Percentiles rank a stretch among this genome's conserved stretches.
Evolutionary conservation across 2,888 invertebrate genomes (phyloP).

Genomic region (Hoplodrina blanda): DNA sequence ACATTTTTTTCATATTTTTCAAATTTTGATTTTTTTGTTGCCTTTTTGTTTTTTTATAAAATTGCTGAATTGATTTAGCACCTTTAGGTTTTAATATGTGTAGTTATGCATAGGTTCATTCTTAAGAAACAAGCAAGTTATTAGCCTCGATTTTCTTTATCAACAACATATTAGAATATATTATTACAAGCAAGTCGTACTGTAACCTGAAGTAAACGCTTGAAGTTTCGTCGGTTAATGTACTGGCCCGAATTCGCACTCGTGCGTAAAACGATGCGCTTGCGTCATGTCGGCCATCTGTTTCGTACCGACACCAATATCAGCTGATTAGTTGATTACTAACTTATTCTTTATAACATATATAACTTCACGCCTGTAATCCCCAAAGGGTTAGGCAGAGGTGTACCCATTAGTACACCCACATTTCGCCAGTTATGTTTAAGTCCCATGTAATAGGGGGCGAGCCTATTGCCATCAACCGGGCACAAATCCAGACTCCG

Average conservation of each 20-base stretch:
- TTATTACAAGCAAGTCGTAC: neutral
- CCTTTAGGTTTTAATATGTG: no score
- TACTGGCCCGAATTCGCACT: slow-evolving; percentile 65
- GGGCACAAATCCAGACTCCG: no score
- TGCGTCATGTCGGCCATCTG: slow-evolving; percentile 71
- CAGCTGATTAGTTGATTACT: slow-evolving; percentile 46
- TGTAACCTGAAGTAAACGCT: slow-evolving; percentile 21
- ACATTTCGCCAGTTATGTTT: no score
- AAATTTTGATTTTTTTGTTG: no score
- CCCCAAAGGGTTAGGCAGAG: no score
- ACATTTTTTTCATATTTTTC: no score
- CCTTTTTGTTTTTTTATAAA: no score
- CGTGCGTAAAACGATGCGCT: slow-evolving; percentile 64
- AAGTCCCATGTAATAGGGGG: no score
- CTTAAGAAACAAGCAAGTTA: neutral
- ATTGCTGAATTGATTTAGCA: no score
- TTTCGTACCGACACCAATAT: slow-evolving; percentile 52
- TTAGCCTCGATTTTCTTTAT: slow-evolving; percentile 3
- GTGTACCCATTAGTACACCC: no score
- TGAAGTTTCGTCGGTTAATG: slow-evolving; percentile 36
- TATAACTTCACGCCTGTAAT: no score
- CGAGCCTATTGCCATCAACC: no score
- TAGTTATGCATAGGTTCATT: neutral
- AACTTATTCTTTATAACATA: neutral
- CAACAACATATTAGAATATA: neutral